Base-by-base conservation (phyloP, 1,140 invertebrate species). In the Laupala kohalensis region DNA sequence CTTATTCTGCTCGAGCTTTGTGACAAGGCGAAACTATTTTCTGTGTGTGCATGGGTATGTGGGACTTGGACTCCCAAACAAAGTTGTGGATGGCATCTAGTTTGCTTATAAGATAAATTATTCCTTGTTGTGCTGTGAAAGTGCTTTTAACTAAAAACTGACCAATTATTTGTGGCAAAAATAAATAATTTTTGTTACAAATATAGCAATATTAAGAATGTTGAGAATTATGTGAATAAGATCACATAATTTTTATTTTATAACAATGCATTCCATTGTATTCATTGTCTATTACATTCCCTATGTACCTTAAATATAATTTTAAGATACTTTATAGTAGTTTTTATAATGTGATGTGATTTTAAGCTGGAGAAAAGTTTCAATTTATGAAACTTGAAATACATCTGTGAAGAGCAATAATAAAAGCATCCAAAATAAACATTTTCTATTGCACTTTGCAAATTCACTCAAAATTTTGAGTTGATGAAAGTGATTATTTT, bases 1-100 rank as follows among this genome's bases (percentile, higher is more conserved):
- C 70, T 71, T 71, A 71, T 71, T 66, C 63, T 71, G 70, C 70
- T 71, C 70, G 70, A 71, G 70, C 70, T 71, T 71, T 37, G 28
- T 53, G 37, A 53, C 27, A 26, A 30, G 67, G 67, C 67, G 25
- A 28, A 28, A 68, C 13, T 37, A 68, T 28, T 12, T 68, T 6
- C 26, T 29, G 67, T n/a, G 28, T 68, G 67, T 37, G 67, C 23
- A 29, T 68, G 28, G 15, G 27, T 23, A 29, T 30, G 67, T 19
- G 3, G 27, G 66, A 53, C 9, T 53, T 53, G 37, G 19, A 0
- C 19, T 19, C 19, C 19, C 19, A 13, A 19, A 53, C 9, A 13
- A 53, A 53, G 19, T 13, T 53, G 37, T 53, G 37, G 4, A 53
- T 53, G 37, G 19, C 19, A 53, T 53, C 37, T 53, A 53, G 37